Evolutionary conservation across 2,888 invertebrate species (phyloP), one percentile per base, ranked within the genome.

Genomic region (Esperia sulphurella): DNA sequence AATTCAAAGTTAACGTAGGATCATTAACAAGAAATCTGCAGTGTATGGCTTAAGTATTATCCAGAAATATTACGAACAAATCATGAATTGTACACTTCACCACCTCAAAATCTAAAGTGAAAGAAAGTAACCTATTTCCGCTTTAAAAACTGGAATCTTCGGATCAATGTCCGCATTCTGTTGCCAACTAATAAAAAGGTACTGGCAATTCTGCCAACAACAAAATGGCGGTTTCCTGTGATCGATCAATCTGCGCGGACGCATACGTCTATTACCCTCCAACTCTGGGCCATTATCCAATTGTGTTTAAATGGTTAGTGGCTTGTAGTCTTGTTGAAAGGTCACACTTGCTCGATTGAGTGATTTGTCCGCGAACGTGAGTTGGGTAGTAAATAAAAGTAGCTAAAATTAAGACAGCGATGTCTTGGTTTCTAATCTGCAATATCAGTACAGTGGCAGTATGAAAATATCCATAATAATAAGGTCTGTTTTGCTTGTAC

Each of bases 221-320:
- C 62, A 61, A 61, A 65, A 76, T 73, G 66, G 58, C 66, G 60
- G 63, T 67, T 75, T 85, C 83, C 84, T 75, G 81, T 64, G 64
- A 80, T 82, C 81, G 75, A 83, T 84, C 83, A 83, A 80, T 79
- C 75, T 77, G 80, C 77, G 74, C 68, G 52, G 51, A 59, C 67
- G 64, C 66, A 66, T 54, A 59, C 50, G 49, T 51, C 51, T 53
- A 45, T 60, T 43, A 59, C 58, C 59, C 58, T 55, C 56, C 52
- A 48, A 50, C 49, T 52, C 41, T 38, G 41, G n/a, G 43, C 14
- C 37, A 51, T 51, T 48, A 51, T 51, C 43, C 51, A 48, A 48
- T 48, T 48, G 47, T 33, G 9, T 3, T 45, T 38, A 50, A 50
- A 38, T 41, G 47, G 50, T 50, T 47, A 41, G 47, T 12, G 13